Evolutionary conservation across 2,888 invertebrate genomes (phyloP).

Genomic region (Troilus luridus): DNA sequence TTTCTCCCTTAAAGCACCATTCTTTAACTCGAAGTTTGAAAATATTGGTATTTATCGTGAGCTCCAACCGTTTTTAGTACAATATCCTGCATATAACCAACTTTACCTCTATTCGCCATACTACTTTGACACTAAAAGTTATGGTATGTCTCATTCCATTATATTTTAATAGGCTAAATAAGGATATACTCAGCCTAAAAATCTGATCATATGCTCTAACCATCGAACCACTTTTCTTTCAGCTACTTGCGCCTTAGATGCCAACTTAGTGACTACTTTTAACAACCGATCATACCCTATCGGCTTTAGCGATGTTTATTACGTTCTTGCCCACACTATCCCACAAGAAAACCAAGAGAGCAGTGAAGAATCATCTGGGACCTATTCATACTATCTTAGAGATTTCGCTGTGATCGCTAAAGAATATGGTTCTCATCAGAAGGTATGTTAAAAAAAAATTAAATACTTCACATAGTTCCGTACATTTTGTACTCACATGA

Average conservation of each 20-base stretch:
- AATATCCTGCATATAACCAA: constrained; percentile 71
- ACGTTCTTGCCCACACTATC: constrained; percentile 67
- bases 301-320: constrained; percentile 74
- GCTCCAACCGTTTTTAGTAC: constrained; percentile 69
- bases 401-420: constrained; percentile 68
- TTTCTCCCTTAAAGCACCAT: constrained; percentile 71
- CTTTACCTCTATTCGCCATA: neutral
- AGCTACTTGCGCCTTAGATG: constrained; percentile 69
- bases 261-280: constrained; percentile 75
- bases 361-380: neutral
- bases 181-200: neutral
- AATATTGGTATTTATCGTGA: constrained; percentile 70
- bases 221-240: neutral
- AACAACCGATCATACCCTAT: constrained; percentile 76
- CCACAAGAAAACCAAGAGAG: neutral
- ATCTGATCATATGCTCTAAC: neutral
- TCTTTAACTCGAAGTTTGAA: constrained; percentile 69
- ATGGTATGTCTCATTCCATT: neutral
- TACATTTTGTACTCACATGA: neutral
- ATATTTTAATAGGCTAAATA: neutral
- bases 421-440: constrained; percentile 63
- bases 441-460: constrained; percentile 67
- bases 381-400: neutral
- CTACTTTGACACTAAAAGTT: neutral
- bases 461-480: neutral